Evolutionary conservation across 2,888 invertebrate species (phyloP).

Genomic region (Mythimna loreyi): DNA sequence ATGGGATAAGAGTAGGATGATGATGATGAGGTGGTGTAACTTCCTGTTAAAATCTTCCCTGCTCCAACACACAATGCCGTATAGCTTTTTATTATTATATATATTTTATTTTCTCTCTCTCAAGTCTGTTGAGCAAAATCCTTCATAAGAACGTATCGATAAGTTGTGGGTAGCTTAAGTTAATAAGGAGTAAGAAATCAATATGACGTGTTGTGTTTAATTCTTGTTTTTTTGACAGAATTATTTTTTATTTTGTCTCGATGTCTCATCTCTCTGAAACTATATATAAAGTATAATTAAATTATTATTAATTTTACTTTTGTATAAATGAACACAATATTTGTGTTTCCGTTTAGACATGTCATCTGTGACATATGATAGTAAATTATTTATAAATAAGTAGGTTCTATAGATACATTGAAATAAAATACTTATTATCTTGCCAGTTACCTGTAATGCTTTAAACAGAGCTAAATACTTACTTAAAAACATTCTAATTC

Average conservation of each 20-base stretch:
- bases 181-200: slow-evolving; percentile 6
- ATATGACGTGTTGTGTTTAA: background rate
- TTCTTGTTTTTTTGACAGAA: slow-evolving; percentile 9
- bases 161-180: slow-evolving; percentile 29
- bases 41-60: too few species aligned
- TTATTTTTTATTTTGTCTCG: background rate
- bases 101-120: too few species aligned
- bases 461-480: slow-evolving; percentile 33
- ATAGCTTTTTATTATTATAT: too few species aligned
- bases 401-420: background rate
- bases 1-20: too few species aligned
- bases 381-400: background rate
- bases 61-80: too few species aligned
- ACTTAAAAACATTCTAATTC: slow-evolving; percentile 19
- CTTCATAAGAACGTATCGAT: slow-evolving; percentile 17
- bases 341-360: background rate
- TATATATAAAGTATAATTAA: slow-evolving; percentile 12
- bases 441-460: slow-evolving; percentile 48
- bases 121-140: slow-evolving; percentile 12
- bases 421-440: slow-evolving; percentile 19
- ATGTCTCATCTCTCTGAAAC: background rate
- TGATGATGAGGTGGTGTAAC: too few species aligned
- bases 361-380: background rate
- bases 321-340: background rate
- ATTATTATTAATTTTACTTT: background rate